A percentile compares a stretch with the other conserved stretches of the same genome.
Evolutionary conservation across 1,140 invertebrate species (phyloP).

Genomic region (roundworm (Caenorhabditis elegans)): DNA sequence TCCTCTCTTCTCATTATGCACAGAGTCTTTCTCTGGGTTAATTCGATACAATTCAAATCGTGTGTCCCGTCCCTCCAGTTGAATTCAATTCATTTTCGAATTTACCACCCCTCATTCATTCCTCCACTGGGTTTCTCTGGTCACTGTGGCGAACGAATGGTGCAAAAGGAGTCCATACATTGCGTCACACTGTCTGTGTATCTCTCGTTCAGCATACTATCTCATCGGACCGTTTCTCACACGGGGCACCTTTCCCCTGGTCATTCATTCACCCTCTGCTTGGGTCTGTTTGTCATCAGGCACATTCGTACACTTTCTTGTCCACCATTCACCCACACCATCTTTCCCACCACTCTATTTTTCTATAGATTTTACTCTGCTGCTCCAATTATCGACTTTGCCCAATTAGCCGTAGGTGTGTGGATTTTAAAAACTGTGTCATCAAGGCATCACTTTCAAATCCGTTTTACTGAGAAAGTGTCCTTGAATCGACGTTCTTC

Average conservation of each 20-base stretch:
- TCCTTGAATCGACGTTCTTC: background rate
- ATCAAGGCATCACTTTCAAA: background rate
- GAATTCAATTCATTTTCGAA: conserved; percentile 3
- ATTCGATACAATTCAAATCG: conserved; percentile 30
- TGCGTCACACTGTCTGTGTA: background rate
- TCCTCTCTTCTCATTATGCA: background rate
- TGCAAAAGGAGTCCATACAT: background rate
- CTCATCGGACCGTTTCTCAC: background rate
- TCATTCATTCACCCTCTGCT: background rate
- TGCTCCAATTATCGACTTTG: conserved; percentile 24
- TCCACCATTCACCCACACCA: background rate
- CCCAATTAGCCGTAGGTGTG: background rate
- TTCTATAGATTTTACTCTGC: no score
- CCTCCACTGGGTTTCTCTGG: background rate
- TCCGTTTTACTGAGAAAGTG: background rate
- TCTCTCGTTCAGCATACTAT: background rate
- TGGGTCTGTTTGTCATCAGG: background rate
- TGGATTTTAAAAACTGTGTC: background rate
- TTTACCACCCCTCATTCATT: background rate
- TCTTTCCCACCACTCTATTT: background rate
- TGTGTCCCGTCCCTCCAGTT: background rate
- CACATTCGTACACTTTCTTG: background rate
- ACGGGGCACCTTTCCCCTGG: background rate
- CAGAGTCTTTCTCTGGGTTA: background rate
- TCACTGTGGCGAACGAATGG: conserved; percentile 11